Evolutionary conservation across 1,140 invertebrate species (phyloP), one percentile per base, ranked within the genome.

Genomic region (Harpegnathos saltator): DNA sequence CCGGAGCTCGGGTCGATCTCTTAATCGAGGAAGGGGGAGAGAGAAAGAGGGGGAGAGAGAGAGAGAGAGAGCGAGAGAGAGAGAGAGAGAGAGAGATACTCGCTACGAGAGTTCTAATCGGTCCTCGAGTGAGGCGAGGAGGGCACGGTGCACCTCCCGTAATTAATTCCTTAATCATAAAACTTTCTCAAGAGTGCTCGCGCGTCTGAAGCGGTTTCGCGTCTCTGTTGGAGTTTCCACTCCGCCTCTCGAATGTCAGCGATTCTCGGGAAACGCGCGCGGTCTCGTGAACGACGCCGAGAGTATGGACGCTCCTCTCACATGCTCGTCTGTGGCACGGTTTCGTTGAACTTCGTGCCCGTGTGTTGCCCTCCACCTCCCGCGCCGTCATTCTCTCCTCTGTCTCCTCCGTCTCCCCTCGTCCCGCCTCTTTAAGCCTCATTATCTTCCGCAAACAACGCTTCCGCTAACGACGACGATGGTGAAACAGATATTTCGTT

Each of bases 131-230:
- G 83, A n/a, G 69, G 81, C 61, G 48, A 50, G 72, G 54, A 48
- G 44, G 26, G 19, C 52, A 22, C 33, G n/a, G n/a, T n/a, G 52
- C 50, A 38, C 29, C 56, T 48, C 29, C n/a, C 56, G 71, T 86
- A 89, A 89, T 89, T 89, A 89, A 89, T 89, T 89, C 84, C 87
- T 86, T 86, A 86, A 89, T 89, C 88, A 63, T 86, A 89, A 89
- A 89, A 89, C 87, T 89, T 89, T 89, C 84, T 78, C 87, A 74
- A 89, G 85, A 58, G 82, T 52, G 26, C 72, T 58, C 54, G 44
- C 38, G 62, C 62, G 61, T 80, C 56, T 56, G 59, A 65, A 73
- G 56, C 69, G 78, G 68, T 69, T 61, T 63, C 59, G 61, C 63
- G 75, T 68, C 69, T 56, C 48, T 68, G 58, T 71, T 74, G 50